Evolutionary conservation across 2,797 vertebrate species (phyloP).

Genomic region (Picus viridis): DNA sequence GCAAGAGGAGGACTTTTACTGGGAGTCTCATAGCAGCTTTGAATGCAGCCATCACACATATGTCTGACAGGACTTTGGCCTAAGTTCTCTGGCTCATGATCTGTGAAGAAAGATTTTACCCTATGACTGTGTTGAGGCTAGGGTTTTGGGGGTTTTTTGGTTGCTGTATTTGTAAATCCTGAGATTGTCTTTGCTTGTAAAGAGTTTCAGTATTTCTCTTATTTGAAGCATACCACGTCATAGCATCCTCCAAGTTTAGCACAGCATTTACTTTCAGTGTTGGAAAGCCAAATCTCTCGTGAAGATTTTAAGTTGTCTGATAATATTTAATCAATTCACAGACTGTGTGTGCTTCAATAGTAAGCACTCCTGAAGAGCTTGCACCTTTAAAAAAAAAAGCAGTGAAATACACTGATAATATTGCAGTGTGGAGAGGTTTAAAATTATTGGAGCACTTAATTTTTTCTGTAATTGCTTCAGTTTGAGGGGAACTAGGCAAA

Average conservation of each 20-base stretch:
- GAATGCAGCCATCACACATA: not conserved
- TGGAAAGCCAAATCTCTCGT: slow-evolving; percentile 19
- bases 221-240: not conserved
- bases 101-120: not conserved
- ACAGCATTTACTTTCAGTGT: not conserved
- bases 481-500: slow-evolving; percentile 72
- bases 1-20: not conserved
- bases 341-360: slow-evolving; percentile 4
- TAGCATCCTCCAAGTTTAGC: not conserved
- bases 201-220: not conserved
- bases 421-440: slow-evolving; percentile 49
- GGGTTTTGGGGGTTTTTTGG: not conserved
- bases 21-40: not conserved
- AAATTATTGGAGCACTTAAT: slow-evolving; percentile 70
- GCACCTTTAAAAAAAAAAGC: slow-evolving; percentile 50
- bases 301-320: slow-evolving; percentile 34
- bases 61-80: not conserved
- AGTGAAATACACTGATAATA: slow-evolving; percentile 50
- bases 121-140: not conserved
- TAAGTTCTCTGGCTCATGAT: not conserved
- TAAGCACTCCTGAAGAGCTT: slow-evolving; percentile 65
- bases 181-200: not conserved
- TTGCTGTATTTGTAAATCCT: not conserved
- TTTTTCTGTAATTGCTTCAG: slow-evolving; percentile 70
- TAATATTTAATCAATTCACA: slow-evolving; percentile 57